phyloP scores from a whole-genome alignment of 2,888 invertebrate genomes.

The Philereme vetulata region DNA sequence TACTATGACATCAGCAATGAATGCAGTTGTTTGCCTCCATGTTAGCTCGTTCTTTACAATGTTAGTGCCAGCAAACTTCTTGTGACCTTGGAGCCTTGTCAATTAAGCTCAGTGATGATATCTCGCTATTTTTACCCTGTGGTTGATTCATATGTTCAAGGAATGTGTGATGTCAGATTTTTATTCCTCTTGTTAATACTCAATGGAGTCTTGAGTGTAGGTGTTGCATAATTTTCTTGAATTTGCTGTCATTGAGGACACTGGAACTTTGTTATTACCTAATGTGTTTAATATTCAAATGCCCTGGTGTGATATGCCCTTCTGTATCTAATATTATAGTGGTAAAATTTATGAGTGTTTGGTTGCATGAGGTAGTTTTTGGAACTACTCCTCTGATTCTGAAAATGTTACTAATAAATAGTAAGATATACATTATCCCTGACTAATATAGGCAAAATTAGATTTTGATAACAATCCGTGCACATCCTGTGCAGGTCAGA shows the following conservation, averaged over 20 bases:
- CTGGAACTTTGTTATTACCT: constrained; percentile 5
- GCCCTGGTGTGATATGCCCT: not conserved
- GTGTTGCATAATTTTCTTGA: constrained; percentile 30
- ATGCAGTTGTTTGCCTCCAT: constrained; percentile 30
- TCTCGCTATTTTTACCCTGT: constrained; percentile 54
- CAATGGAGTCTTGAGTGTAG: constrained; percentile 15
- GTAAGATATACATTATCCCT: too few relatives aligned
- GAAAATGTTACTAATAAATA: too few relatives aligned
- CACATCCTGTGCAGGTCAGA: too few relatives aligned
- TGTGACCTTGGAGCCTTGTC: constrained; percentile 53
- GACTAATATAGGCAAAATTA: too few relatives aligned
- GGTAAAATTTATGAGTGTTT: too few relatives aligned
- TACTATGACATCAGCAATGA: constrained; percentile 27
- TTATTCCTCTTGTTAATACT: constrained; percentile 39
- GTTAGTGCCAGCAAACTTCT: constrained; percentile 28
- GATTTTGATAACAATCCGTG: too few relatives aligned
- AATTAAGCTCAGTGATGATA: constrained; percentile 57
- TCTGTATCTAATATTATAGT: too few relatives aligned
- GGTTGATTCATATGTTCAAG: constrained; percentile 57
- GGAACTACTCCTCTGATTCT: too few relatives aligned
- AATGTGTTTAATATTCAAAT: constrained; percentile 5
- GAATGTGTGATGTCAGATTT: constrained; percentile 62
- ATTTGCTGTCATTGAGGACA: constrained; percentile 19
- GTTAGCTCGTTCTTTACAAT: constrained; percentile 32
- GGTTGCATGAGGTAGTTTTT: too few relatives aligned